A percentile compares a stretch with the other conserved stretches of the same genome.
phyloP scores from a whole-genome alignment of 1,140 invertebrate species.

The Eriocheir sinensis region DNA sequence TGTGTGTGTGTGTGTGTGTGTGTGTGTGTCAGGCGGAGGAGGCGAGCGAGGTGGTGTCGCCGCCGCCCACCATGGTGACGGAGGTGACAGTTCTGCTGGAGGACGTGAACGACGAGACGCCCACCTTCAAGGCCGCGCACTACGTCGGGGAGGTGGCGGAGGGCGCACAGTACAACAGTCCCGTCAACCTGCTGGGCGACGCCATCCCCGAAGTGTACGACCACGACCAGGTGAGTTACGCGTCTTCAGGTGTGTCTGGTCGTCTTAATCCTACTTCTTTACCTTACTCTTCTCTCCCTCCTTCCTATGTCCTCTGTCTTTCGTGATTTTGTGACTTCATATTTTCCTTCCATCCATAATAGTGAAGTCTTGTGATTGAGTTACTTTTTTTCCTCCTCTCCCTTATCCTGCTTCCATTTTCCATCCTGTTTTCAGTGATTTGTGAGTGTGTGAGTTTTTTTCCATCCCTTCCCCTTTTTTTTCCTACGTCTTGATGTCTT shows the following conservation, averaged over 20 bases:
- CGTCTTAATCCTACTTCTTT: too few relatives aligned
- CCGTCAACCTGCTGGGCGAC: constrained; percentile 91
- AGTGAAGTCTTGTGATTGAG: too few relatives aligned
- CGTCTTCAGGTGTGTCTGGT: too few relatives aligned
- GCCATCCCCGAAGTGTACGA: constrained; percentile 94
- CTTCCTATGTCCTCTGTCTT: too few relatives aligned
- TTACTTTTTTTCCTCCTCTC: too few relatives aligned
- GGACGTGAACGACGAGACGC: constrained; percentile 97
- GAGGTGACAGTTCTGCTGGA: constrained; percentile 95
- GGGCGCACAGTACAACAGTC: constrained; percentile 94
- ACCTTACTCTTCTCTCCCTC: too few relatives aligned
- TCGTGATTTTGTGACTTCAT: too few relatives aligned
- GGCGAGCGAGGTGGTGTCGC: constrained; percentile 84
- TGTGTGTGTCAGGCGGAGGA: constrained; percentile 85
- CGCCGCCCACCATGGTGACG: constrained; percentile 89
- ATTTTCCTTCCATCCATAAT: too few relatives aligned
- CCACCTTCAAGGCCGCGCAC: constrained; percentile 88
- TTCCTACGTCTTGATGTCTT: too few relatives aligned
- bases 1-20: not conserved
- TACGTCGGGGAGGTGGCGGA: constrained; percentile 96
- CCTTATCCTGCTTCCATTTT: not conserved
- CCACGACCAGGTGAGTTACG: constrained; percentile 90
- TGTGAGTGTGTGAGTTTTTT: too few relatives aligned
- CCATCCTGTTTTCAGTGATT: too few relatives aligned
- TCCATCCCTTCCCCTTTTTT: too few relatives aligned